Conservation (phyloP, 2,888 invertebrate genomes). For the Nipponacmea schrenckii region DNA sequence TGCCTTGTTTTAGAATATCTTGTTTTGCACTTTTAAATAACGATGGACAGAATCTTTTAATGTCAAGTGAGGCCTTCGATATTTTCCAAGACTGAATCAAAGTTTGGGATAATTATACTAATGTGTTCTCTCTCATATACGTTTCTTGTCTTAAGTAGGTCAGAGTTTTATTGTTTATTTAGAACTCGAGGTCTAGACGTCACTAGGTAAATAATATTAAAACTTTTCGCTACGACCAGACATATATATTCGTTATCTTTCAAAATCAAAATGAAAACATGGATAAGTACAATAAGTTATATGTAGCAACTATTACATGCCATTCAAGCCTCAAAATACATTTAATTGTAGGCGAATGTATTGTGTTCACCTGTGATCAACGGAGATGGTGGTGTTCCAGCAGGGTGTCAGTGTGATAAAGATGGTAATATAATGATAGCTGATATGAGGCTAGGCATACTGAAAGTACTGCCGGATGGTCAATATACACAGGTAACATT, state of each 20-base stretch:
- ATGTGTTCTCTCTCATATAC: no score
- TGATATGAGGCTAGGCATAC: conserved; percentile 62
- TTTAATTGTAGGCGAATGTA: conserved; percentile 40
- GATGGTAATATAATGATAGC: conserved; percentile 59
- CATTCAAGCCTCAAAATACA: no score
- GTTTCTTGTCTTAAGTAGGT: neutral
- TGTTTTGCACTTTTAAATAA: neutral
- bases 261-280: no score
- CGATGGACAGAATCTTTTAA: no score
- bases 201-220: no score
- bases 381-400: conserved; percentile 59
- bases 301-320: no score
- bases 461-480: conserved; percentile 51
- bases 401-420: conserved; percentile 61
- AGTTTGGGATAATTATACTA: no score
- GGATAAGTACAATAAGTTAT: no score
- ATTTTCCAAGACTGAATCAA: neutral
- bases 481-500: conserved; percentile 48
- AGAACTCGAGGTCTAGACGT: no score
- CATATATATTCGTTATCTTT: no score
- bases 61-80: neutral
- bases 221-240: no score
- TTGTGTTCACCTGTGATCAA: conserved; percentile 49
- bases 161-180: neutral
- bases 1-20: neutral